Percentiles rank a stretch among this genome's conserved stretches.
Conservation (phyloP, 2,113 vertebrate genomes). For the Oreochromis spilurus region DNA sequence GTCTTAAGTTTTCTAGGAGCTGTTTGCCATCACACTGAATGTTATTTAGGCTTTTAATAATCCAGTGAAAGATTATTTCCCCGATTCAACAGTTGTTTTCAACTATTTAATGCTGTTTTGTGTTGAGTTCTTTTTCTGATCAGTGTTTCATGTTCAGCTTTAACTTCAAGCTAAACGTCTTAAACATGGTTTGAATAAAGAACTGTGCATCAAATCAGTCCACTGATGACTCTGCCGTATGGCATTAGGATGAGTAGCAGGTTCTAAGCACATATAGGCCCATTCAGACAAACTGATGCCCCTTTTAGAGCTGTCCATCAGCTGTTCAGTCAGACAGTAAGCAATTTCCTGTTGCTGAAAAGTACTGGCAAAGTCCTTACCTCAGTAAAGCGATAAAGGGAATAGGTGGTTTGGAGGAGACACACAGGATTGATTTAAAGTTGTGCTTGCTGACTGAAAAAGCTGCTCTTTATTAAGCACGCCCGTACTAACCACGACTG, state of each 20-base stretch:
- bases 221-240: constrained; percentile 31
- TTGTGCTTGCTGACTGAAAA: neutral
- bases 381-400: constrained; percentile 5
- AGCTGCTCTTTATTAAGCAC: neutral
- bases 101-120: neutral
- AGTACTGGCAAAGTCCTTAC: constrained; percentile 30
- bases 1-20: constrained; percentile 7
- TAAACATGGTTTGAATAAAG: neutral
- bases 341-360: constrained; percentile 42
- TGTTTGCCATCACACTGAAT: neutral
- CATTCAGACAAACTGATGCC: constrained; percentile 4
- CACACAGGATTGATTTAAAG: neutral
- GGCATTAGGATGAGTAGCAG: neutral
- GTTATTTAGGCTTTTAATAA: neutral
- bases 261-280: neutral
- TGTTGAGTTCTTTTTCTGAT: neutral
- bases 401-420: neutral
- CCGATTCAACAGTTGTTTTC: neutral
- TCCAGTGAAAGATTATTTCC: neutral
- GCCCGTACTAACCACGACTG: neutral
- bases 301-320: constrained; percentile 5
- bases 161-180: neutral
- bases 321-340: constrained; percentile 12
- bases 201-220: neutral
- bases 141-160: neutral